phyloP scores from a whole-genome alignment of 1,140 invertebrate species.

The Heliconius hermathena region DNA sequence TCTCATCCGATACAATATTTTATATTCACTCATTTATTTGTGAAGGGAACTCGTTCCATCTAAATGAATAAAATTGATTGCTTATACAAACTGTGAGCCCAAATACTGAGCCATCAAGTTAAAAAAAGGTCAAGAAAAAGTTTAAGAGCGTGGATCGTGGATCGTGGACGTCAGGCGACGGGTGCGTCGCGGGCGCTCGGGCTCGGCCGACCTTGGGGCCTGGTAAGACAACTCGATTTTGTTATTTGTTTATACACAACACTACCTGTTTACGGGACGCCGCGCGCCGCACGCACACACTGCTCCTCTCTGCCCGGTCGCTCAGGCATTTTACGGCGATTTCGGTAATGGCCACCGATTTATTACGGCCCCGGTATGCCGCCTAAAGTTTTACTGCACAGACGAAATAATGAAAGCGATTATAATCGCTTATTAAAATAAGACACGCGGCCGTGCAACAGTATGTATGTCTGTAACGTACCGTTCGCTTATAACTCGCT shows the following conservation, averaged over 20 bases:
- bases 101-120: conserved; percentile 79
- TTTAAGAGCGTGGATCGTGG: conserved; percentile 56
- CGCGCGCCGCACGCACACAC: conserved; percentile 33
- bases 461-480: conserved; percentile 19
- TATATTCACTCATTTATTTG: conserved; percentile 78
- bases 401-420: conserved; percentile 64
- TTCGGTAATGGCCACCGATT: conserved; percentile 76
- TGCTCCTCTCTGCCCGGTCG: conserved; percentile 54
- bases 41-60: conserved; percentile 74
- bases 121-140: conserved; percentile 78
- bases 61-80: conserved; percentile 82
- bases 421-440: conserved; percentile 66
- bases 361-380: conserved; percentile 69
- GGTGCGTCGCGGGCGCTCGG: conserved; percentile 46
- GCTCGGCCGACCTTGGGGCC: conserved; percentile 68
- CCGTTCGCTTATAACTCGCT: conserved; percentile 8
- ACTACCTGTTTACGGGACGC: conserved; percentile 73
- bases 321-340: conserved; percentile 75
- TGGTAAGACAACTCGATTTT: conserved; percentile 78
- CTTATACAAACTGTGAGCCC: conserved; percentile 81
- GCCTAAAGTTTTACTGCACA: conserved; percentile 67
- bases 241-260: conserved; percentile 81
- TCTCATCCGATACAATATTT: conserved; percentile 55
- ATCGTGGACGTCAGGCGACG: conserved; percentile 52
- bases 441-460: conserved; percentile 46